A percentile compares a stretch with the other conserved stretches of the same genome.
Evolutionary conservation across 2,888 invertebrate genomes (phyloP).

Genomic region (Acanthopleura granulata): DNA sequence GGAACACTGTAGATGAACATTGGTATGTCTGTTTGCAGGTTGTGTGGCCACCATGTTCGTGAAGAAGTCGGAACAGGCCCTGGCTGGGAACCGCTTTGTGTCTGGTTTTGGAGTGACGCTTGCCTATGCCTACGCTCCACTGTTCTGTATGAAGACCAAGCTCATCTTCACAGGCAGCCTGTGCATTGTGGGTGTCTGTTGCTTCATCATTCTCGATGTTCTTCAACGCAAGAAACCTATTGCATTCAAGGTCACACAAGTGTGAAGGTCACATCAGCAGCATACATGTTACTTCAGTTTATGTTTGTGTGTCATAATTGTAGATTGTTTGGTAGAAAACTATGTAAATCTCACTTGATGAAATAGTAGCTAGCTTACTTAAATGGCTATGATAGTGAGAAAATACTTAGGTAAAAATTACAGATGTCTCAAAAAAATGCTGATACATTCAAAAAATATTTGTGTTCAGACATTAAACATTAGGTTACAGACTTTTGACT

Average conservation of each 20-base stretch:
- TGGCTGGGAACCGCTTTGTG: conserved; percentile 58
- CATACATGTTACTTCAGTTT: too few relatives aligned
- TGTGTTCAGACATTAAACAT: too few relatives aligned
- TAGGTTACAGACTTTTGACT: too few relatives aligned
- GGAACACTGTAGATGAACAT: neutral
- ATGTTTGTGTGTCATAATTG: too few relatives aligned
- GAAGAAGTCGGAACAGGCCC: conserved; percentile 62
- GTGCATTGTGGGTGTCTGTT: conserved; percentile 42
- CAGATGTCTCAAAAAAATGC: too few relatives aligned
- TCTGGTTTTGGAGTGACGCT: conserved; percentile 60
- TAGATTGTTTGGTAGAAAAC: too few relatives aligned
- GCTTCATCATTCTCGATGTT: conserved; percentile 54
- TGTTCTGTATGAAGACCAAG: conserved; percentile 54
- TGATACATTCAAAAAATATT: too few relatives aligned
- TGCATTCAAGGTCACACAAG: conserved; percentile 2
- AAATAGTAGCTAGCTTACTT: too few relatives aligned
- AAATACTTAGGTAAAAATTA: too few relatives aligned
- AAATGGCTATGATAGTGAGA: too few relatives aligned
- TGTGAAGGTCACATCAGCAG: neutral
- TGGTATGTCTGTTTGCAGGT: conserved; percentile 41
- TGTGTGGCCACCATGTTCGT: conserved; percentile 60
- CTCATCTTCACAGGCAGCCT: conserved; percentile 43
- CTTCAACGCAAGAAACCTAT: conserved; percentile 8
- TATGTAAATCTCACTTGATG: too few relatives aligned
- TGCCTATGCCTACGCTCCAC: conserved; percentile 50